Evolutionary conservation across 2,888 invertebrate genomes (phyloP).

Genomic region (Encarsia formosa): DNA sequence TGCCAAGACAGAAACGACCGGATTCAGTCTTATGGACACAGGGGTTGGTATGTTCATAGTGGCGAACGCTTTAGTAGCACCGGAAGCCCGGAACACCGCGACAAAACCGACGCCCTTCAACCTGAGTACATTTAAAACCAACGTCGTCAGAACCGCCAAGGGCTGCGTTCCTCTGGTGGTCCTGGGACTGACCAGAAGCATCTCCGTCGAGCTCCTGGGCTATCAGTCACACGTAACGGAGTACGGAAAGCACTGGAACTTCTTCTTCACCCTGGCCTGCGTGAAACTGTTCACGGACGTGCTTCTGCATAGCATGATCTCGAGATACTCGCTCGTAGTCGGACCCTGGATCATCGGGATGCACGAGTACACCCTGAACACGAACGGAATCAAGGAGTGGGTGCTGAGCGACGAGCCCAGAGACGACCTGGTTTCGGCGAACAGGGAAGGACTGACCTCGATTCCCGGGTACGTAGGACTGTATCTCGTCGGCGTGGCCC

Average conservation of each 20-base stretch:
- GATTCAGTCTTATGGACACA: constrained; percentile 90
- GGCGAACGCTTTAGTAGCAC: constrained; percentile 73
- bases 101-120: constrained; percentile 11
- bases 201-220: constrained; percentile 60
- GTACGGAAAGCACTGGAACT: constrained; percentile 98
- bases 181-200: constrained; percentile 62
- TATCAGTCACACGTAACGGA: constrained; percentile 89
- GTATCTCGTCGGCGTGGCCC: constrained; percentile 70
- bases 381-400: constrained; percentile 64
- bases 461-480: constrained; percentile 79
- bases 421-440: constrained; percentile 66
- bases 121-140: constrained; percentile 25
- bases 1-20: constrained; percentile 83
- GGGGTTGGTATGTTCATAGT: constrained; percentile 88
- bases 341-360: constrained; percentile 57
- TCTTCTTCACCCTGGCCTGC: constrained; percentile 87
- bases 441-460: constrained; percentile 88
- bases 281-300: constrained; percentile 71
- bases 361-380: constrained; percentile 65
- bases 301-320: constrained; percentile 56
- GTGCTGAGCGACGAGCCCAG: constrained; percentile 62
- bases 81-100: constrained; percentile 50
- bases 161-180: constrained; percentile 54
- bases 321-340: constrained; percentile 55
- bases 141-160: constrained; percentile 39